Evolutionary conservation across 2,888 invertebrate genomes (phyloP).

Genomic region (Aphrophora alni): DNA sequence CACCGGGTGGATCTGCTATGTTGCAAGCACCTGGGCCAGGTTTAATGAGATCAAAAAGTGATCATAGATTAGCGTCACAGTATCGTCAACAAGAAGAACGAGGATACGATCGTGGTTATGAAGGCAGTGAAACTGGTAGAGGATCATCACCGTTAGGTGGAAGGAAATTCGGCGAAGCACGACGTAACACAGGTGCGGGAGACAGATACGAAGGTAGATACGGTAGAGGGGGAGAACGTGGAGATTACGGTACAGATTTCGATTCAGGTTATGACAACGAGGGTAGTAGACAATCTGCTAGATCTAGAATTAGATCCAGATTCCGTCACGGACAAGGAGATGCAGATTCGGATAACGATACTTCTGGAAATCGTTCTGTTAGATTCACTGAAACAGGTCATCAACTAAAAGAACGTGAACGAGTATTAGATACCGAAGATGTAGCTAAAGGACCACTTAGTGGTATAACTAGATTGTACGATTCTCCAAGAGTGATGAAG

Average conservation of each 20-base stretch:
- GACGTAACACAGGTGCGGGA: conserved; percentile 28
- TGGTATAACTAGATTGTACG: conserved; percentile 85
- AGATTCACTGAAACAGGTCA: conserved; percentile 57
- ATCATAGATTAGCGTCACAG: conserved; percentile 87
- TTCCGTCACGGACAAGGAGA: conserved; percentile 67
- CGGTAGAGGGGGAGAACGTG: conserved; percentile 35
- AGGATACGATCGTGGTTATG: conserved; percentile 61
- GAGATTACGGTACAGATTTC: conserved; percentile 62
- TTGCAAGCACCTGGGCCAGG: conserved; percentile 71
- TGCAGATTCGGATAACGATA: conserved; percentile 58
- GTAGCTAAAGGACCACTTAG: conserved; percentile 79
- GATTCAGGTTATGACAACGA: conserved; percentile 68
- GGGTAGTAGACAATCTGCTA: conserved; percentile 55
- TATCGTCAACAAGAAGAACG: conserved; percentile 85
- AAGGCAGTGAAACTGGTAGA: conserved; percentile 57
- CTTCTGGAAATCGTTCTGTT: conserved; percentile 58
- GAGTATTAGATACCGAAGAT: conserved; percentile 87
- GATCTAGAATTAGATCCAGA: conserved; percentile 67
- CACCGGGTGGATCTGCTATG: conserved; percentile 59
- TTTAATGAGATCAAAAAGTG: conserved; percentile 90
- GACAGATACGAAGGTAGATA: conserved; percentile 46
- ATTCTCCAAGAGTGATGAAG: conserved; percentile 89
- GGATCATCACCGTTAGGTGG: conserved; percentile 69
- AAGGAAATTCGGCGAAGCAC: conserved; percentile 75
- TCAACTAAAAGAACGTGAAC: conserved; percentile 61